These are phyloP conservation scores for Sericinus montela DNA, from an alignment of 2,888 invertebrate species.

Conservation along the genomic window DNA sequence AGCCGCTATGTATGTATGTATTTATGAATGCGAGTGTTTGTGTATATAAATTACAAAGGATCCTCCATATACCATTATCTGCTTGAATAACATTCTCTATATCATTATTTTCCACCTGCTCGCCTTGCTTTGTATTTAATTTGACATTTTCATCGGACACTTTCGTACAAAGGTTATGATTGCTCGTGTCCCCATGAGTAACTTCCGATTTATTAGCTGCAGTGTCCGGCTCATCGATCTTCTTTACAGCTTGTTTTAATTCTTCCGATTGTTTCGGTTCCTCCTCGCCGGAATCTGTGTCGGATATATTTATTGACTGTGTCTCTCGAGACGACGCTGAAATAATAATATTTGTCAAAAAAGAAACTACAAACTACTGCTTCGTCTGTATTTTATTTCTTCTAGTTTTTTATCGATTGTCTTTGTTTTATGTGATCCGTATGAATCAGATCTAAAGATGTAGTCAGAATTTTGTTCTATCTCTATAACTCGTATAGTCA, in stretches of 20 bases:
- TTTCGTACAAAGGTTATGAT: background rate
- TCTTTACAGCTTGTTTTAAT: background rate
- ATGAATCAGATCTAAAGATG: too few species aligned
- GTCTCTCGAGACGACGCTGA: constrained; percentile 53
- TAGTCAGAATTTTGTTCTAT: too few species aligned
- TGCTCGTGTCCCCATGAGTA: background rate
- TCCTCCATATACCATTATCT: background rate
- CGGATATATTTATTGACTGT: constrained; percentile 40
- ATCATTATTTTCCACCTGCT: background rate
- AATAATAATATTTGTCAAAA: constrained; percentile 22
- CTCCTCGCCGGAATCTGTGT: constrained; percentile 35
- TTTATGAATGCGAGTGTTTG: too few species aligned
- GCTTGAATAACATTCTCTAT: background rate
- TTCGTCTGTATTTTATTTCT: too few species aligned
- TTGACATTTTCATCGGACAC: background rate
- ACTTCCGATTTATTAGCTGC: constrained; percentile 11
- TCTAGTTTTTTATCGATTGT: too few species aligned
- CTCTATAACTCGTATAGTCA: too few species aligned
- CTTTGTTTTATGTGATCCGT: too few species aligned
- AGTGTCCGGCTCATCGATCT: constrained; percentile 19
- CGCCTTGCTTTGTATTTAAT: background rate
- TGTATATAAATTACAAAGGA: background rate
- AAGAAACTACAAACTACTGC: too few species aligned
- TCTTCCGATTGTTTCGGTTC: background rate
- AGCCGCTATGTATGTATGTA: too few species aligned